A percentile compares a stretch with the other conserved stretches of the same genome.
These are phyloP conservation scores for Prionailurus bengalensis DNA, from an alignment of 2,113 vertebrate species.

Conservation along the genomic window DNA sequence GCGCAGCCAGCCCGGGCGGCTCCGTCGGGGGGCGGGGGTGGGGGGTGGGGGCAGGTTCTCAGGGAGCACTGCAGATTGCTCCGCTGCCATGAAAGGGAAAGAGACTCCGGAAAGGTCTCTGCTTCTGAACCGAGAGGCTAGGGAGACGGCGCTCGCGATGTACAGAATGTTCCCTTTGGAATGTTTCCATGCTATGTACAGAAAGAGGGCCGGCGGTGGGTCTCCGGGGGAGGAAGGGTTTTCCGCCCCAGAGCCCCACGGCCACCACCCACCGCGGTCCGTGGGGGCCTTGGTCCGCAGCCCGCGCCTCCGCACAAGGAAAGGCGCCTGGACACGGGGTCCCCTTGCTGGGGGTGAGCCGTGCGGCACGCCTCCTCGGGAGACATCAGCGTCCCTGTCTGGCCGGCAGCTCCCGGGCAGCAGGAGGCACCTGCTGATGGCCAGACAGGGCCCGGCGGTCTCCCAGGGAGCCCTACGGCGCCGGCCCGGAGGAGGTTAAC, in stretches of 20 bases:
- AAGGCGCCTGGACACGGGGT: background rate
- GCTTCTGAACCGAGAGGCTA: background rate
- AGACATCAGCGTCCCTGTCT: background rate
- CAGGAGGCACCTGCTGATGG: background rate
- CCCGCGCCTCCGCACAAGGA: background rate
- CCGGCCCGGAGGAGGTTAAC: fast-evolving
- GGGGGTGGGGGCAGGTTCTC: background rate
- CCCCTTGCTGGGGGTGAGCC: background rate
- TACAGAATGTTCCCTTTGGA: too few relatives aligned
- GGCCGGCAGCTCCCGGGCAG: background rate
- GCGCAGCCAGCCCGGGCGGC: fast-evolving
- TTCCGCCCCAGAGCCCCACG: fast-evolving
- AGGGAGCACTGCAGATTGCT: background rate
- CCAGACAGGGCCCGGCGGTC: fast-evolving
- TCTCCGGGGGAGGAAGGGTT: background rate
- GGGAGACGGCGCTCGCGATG: background rate
- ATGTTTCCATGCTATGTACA: background rate
- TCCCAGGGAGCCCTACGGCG: fast-evolving
- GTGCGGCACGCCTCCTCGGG: background rate
- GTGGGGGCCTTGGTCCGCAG: background rate
- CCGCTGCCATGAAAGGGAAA: background rate
- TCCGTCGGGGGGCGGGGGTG: background rate
- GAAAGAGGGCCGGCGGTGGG: background rate
- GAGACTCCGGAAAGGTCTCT: background rate
- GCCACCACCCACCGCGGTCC: fast-evolving